Percentiles rank a stretch among this genome's conserved stretches.
phyloP scores from a whole-genome alignment of 2,797 vertebrate species.

The Erethizon dorsatum region DNA sequence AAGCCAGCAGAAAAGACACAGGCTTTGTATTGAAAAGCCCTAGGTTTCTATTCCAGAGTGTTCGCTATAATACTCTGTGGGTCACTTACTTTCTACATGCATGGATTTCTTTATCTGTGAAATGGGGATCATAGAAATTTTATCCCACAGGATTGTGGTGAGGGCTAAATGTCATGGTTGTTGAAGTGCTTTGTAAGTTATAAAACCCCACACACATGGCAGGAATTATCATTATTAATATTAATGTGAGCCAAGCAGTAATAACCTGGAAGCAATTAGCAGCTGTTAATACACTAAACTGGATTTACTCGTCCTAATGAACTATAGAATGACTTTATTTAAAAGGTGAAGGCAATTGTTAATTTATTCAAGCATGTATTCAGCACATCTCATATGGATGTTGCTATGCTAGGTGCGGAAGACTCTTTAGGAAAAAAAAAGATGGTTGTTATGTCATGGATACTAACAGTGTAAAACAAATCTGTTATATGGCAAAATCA shows the following conservation, averaged over 20 bases:
- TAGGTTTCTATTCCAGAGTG: background rate
- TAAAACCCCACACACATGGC: slow-evolving; percentile 67
- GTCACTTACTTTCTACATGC: background rate
- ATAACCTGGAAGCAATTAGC: slow-evolving; percentile 80
- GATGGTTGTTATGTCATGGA: background rate
- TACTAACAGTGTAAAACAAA: slow-evolving; percentile 21
- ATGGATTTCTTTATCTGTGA: slow-evolving; percentile 61
- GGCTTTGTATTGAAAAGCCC: background rate
- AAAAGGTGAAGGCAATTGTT: slow-evolving; percentile 76
- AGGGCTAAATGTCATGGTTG: slow-evolving; percentile 23
- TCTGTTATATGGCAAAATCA: background rate
- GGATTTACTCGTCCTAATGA: slow-evolving; percentile 83
- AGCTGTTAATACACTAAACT: slow-evolving; percentile 75
- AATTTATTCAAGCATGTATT: slow-evolving; percentile 72
- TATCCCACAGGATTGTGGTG: background rate
- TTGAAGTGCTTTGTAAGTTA: slow-evolving; percentile 60
- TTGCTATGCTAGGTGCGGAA: background rate
- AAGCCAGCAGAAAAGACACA: background rate
- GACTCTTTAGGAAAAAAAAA: background rate
- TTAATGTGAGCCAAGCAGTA: slow-evolving; percentile 74
- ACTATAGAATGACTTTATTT: slow-evolving; percentile 74
- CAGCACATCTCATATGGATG: background rate
- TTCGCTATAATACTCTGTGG: background rate
- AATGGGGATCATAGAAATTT: slow-evolving; percentile 59
- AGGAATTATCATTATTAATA: slow-evolving; percentile 77